Evolutionary conservation across 2,113 vertebrate species (phyloP), one percentile per base, ranked within the genome.

Genomic region (Tauraco erythrolophus): DNA sequence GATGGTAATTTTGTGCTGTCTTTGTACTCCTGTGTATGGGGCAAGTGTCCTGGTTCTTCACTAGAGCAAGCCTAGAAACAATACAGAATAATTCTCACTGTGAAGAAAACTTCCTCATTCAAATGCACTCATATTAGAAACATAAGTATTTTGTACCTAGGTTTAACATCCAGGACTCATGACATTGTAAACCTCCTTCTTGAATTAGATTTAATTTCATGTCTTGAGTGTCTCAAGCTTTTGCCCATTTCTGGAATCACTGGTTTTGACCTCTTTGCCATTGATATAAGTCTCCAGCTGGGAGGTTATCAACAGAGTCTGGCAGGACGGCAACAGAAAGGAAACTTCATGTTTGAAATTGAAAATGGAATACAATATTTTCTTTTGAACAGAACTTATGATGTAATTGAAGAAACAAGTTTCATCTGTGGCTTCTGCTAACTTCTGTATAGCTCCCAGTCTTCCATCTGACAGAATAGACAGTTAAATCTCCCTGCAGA

Each of bases 401-500:
- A 5, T 18, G 30, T 74, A 77, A 93, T 65, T 84, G 61, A 88
- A 71, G 69, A 89, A 83, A 41, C 3, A 89, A 92, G 81, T 91
- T 95, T 94, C 41, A 88, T 91, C 79, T 64, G 37, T 75, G 30
- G 30, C 58, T 92, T 83, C 77, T 77, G 35, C 33, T 93, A 91
- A 75, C 46, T 92, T 88, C 61, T 11, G 2, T 57, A 68, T 6
- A 66, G 50, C 45, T 75, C 53, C 51, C n/a, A 71, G 45, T 71
- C 51, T 90, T 91, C 80, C 5, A 3, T 71, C 43, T 90, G 84
- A 94, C 75, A 93, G 60, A 61, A 92, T 0, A 95, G 88, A 95
- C 62, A 92, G 80, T 10, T 96, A 56, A 92, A 88, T 83, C 77
- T 92, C 94, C 74, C 77, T 66, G 28, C 72, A 92, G 89, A 96